phyloP scores from a whole-genome alignment of 2,888 invertebrate species.

The Cheiracanthium punctorium region DNA sequence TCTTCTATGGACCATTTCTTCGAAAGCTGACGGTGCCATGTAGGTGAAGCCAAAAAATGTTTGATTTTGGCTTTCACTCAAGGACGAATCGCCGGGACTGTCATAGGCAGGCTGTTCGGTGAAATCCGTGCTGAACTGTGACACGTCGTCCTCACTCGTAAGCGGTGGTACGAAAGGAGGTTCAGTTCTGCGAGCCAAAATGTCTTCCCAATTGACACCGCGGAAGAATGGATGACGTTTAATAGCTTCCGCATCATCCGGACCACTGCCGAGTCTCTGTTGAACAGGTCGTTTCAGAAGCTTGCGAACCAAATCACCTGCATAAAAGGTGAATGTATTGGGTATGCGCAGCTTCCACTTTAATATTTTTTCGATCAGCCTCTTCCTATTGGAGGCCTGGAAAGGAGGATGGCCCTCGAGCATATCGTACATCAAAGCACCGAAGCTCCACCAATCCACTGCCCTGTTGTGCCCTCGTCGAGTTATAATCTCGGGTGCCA shows the following conservation, averaged over 20 bases:
- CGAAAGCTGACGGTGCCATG: conserved; percentile 95
- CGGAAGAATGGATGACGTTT: conserved; percentile 95
- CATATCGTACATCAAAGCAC: conserved; percentile 99
- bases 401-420: too few species aligned
- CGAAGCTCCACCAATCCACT: conserved; percentile 99
- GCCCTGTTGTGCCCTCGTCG: conserved; percentile 98
- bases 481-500: conserved; percentile 99
- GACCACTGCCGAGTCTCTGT: conserved; percentile 90
- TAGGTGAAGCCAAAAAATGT: conserved; percentile 99
- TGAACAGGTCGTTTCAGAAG: conserved; percentile 82
- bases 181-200: conserved; percentile 89
- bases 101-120: conserved; percentile 98
- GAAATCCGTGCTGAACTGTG: conserved; percentile 98
- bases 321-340: too few species aligned
- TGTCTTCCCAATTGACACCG: conserved; percentile 95
- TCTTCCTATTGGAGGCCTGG: too few species aligned
- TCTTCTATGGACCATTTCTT: conserved; percentile 85
- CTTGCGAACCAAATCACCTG: too few species aligned
- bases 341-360: too few species aligned
- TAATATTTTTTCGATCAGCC: too few species aligned
- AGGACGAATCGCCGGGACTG: conserved; percentile 94
- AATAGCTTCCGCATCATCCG: conserved; percentile 90
- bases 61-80: conserved; percentile 97
- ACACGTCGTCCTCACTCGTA: conserved; percentile 96
- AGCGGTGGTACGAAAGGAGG: conserved; percentile 97